Evolutionary conservation across 1,140 invertebrate genomes (phyloP).

Genomic region (Tetragonula clypearis): DNA sequence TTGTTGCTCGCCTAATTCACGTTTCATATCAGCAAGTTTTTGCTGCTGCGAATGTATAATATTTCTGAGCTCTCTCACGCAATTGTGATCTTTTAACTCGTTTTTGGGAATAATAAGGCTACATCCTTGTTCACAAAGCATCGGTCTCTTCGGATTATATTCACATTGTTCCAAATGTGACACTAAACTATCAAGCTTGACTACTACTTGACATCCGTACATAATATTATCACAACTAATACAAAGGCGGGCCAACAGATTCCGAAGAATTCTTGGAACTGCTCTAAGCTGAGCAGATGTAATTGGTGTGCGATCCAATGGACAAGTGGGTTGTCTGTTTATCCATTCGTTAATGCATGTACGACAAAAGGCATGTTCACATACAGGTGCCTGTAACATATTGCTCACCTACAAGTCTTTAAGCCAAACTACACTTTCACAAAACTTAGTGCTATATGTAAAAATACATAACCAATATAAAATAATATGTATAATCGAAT

Average conservation of each 20-base stretch:
- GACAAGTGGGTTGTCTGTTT: constrained; percentile 94
- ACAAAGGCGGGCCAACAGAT: constrained; percentile 92
- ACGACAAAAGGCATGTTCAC: constrained; percentile 97
- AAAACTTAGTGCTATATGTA: constrained; percentile 17
- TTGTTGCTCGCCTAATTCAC: constrained; percentile 92
- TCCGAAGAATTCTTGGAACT: constrained; percentile 95
- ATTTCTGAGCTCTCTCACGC: constrained; percentile 92
- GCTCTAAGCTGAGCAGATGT: constrained; percentile 93
- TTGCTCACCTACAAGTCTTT: constrained; percentile 73
- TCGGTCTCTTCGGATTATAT: constrained; percentile 96
- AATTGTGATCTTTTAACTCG: constrained; percentile 96
- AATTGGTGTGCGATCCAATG: constrained; percentile 94
- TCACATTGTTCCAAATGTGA: constrained; percentile 95
- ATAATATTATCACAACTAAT: constrained; percentile 95
- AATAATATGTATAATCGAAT: background rate
- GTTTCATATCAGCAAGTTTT: constrained; percentile 92
- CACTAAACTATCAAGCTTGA: constrained; percentile 93
- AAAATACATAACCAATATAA: background rate
- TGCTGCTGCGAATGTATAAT: constrained; percentile 93
- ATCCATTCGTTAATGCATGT: constrained; percentile 97
- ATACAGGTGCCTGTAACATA: constrained; percentile 91
- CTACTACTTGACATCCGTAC: constrained; percentile 91
- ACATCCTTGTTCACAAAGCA: constrained; percentile 96
- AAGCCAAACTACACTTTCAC: constrained; percentile 52
- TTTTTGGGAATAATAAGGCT: constrained; percentile 97